phyloP scores from a whole-genome alignment of 2,797 vertebrate species.

The Vireo griseus region DNA sequence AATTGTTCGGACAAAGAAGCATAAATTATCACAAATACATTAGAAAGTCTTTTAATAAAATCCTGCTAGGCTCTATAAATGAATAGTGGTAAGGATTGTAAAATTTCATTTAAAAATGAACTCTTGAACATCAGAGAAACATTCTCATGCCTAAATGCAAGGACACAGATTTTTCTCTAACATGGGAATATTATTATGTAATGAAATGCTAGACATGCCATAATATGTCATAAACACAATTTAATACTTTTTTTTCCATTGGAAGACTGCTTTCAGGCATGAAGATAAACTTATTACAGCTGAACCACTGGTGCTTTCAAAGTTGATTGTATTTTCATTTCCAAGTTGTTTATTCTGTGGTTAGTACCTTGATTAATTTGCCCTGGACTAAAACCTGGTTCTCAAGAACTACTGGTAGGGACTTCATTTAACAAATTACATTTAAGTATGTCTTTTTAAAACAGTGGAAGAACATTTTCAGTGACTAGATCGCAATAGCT shows the following conservation, averaged over 20 bases:
- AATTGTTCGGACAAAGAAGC: neutral
- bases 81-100: neutral
- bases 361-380: neutral
- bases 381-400: neutral
- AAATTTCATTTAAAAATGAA: neutral
- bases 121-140: neutral
- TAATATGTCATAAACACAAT: neutral
- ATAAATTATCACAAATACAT: neutral
- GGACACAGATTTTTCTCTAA: neutral
- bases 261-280: neutral
- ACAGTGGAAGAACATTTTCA: neutral
- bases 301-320: neutral
- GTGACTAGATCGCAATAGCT: accelerated
- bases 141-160: neutral
- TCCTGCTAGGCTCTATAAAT: neutral
- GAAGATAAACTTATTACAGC: neutral
- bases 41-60: constrained; percentile 1
- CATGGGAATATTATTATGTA: neutral
- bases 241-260: neutral
- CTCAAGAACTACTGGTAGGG: neutral
- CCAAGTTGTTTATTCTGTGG: neutral
- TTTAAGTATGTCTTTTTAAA: neutral
- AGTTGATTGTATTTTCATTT: neutral
- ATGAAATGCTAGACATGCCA: neutral
- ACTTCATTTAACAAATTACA: neutral